Evolutionary conservation across 2,888 invertebrate species (phyloP), one percentile per base, ranked within the genome.

Genomic region (Drosophila colorata): DNA sequence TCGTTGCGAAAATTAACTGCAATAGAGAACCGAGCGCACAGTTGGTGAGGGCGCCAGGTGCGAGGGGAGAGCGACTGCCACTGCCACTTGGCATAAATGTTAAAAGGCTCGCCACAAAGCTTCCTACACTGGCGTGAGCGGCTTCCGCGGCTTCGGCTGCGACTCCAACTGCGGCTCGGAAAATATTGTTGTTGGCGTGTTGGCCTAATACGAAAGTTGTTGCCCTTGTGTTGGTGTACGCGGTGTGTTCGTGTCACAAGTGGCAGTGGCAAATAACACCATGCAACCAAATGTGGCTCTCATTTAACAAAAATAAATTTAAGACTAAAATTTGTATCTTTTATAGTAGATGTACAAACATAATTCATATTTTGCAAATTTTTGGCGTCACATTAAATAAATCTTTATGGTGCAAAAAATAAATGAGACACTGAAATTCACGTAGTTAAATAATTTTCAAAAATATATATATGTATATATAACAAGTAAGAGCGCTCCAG

Each of bases 1-100:
- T 89, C 70, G 89, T 83, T 87, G 88, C 89, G 61, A 85, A 83
- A 83, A 87, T 89, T 81, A 83, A 67, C 89, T 85, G 75, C 85
- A 80, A 68, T 67, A 44, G 28, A 61, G 61, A 40, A 31, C 66
- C n/a, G 41, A 35, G 16, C n/a, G n/a, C n/a, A n/a, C n/a, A n/a
- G n/a, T n/a, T n/a, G n/a, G n/a, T n/a, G 13, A 20, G 38, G 14
- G 1, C 8, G 23, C 28, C 38, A 4, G 8, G n/a, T 16, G 20
- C 33, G 11, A 20, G 20, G 23, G 47, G 8, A 18, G 16, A 38
- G 38, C n/a, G n/a, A n/a, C n/a, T n/a, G n/a, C n/a, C n/a, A n/a
- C n/a, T 61, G 44, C 49, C 71, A 61, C 58, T 79, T 68, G 80
- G 69, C 78, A 83, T 61, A 84, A 85, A 80, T 69, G 85, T 53